Conservation (phyloP, 2,113 vertebrate species). For the Equus quagga region DNA sequence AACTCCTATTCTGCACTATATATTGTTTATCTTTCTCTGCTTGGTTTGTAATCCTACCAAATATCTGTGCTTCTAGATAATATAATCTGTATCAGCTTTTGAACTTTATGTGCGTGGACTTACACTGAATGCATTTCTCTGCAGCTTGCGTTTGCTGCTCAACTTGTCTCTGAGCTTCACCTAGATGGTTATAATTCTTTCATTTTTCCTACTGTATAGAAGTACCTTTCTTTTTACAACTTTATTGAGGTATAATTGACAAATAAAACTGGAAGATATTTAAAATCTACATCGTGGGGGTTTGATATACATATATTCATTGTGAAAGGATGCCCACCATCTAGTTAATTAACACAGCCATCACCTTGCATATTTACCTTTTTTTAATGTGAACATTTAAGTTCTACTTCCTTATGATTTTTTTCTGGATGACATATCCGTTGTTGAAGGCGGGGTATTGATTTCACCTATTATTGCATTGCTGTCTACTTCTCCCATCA, state of each 20-base stretch:
- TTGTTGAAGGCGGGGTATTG: not conserved
- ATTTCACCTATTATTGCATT: not conserved
- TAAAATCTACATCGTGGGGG: not conserved
- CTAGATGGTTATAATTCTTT: not conserved
- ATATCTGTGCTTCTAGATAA: conserved; percentile 38
- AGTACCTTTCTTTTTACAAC: not conserved
- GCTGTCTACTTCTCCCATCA: not conserved
- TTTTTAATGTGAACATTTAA: not conserved
- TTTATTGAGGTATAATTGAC: not conserved
- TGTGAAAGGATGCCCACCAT: not conserved
- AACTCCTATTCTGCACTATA: not conserved
- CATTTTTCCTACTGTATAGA: not conserved
- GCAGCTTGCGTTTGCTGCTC: not conserved
- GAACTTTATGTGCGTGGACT: not conserved
- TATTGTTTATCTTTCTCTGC: not conserved
- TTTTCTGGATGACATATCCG: not conserved
- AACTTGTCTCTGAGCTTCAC: not conserved
- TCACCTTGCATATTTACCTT: not conserved
- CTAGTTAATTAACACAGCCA: not conserved
- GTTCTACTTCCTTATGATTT: not conserved
- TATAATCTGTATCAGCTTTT: not conserved
- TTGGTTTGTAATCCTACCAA: not conserved
- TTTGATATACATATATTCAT: not conserved
- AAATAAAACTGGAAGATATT: not conserved
- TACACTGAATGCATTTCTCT: not conserved